A percentile compares a stretch with the other conserved stretches of the same genome.
Evolutionary conservation across 1,140 invertebrate species (phyloP).

Genomic region (Aphelinus certus): DNA sequence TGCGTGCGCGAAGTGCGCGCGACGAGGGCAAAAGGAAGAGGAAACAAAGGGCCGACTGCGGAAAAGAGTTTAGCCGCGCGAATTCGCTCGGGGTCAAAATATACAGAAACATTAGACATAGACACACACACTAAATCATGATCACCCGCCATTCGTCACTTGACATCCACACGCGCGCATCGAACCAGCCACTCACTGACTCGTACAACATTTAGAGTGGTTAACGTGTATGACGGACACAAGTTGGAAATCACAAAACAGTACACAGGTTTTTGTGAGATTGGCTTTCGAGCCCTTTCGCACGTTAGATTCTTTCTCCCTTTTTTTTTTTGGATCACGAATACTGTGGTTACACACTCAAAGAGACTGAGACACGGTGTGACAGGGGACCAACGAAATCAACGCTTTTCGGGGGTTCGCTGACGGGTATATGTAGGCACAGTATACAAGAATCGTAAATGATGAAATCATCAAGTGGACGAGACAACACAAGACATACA

Average conservation of each 20-base stretch:
- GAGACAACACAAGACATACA: too few species aligned
- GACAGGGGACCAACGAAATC: too few species aligned
- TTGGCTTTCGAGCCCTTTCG: not conserved
- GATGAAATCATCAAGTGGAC: too few species aligned
- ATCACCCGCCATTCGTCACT: not conserved
- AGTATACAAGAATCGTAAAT: too few species aligned
- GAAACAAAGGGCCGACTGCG: too few species aligned
- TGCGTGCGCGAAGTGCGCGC: not conserved
- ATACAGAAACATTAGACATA: slow-evolving; percentile 67
- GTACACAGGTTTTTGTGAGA: slow-evolving; percentile 30
- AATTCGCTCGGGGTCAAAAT: slow-evolving; percentile 28
- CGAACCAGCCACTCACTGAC: slow-evolving; percentile 59
- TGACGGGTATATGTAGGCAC: too few species aligned
- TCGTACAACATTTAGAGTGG: slow-evolving; percentile 60
- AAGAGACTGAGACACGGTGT: too few species aligned
- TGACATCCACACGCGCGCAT: slow-evolving; percentile 58
- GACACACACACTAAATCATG: slow-evolving; percentile 56
- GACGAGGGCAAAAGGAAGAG: not conserved
- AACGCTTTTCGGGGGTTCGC: too few species aligned
- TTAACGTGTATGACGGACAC: slow-evolving; percentile 68
- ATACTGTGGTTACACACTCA: too few species aligned
- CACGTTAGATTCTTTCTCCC: not conserved
- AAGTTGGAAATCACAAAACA: slow-evolving; percentile 66
- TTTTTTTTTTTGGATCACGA: not conserved
- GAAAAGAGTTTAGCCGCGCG: not conserved